Evolutionary conservation across 2,113 vertebrate genomes (phyloP).

Genomic region (Aspiorhynchus laticeps): DNA sequence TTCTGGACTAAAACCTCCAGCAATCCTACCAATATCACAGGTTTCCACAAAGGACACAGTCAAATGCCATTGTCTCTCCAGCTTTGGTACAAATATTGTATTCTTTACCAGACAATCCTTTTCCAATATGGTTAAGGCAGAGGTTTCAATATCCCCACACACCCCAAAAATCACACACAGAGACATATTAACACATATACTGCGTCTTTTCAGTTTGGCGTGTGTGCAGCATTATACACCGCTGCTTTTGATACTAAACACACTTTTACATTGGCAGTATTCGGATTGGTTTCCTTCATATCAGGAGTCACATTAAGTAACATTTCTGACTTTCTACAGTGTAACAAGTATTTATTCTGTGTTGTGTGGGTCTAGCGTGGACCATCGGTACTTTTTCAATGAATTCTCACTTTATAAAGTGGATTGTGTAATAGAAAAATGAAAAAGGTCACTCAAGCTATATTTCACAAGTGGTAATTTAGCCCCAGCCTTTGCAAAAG

Average conservation of each 20-base stretch:
- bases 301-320: not conserved
- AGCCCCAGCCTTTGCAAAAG: slow-evolving; percentile 54
- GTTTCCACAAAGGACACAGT: slow-evolving; percentile 67
- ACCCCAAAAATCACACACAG: slow-evolving; percentile 33
- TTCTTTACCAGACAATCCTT: slow-evolving; percentile 54
- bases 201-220: not conserved
- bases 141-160: slow-evolving; percentile 43
- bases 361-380: not conserved
- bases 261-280: not conserved
- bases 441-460: slow-evolving; percentile 12
- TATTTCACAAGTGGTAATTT: slow-evolving; percentile 28
- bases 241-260: not conserved
- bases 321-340: not conserved
- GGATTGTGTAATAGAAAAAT: slow-evolving; percentile 11
- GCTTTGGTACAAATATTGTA: slow-evolving; percentile 64
- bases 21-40: slow-evolving; percentile 64
- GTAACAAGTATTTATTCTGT: not conserved
- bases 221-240: not conserved
- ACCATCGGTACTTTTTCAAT: not conserved
- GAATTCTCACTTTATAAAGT: not conserved
- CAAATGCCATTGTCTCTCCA: slow-evolving; percentile 65
- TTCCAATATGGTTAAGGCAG: slow-evolving; percentile 56
- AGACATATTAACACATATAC: slow-evolving; percentile 57
- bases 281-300: not conserved
- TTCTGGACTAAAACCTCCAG: slow-evolving; percentile 44